Evolutionary conservation across 2,113 vertebrate species (phyloP).

Genomic region (Ifrita kowaldi): DNA sequence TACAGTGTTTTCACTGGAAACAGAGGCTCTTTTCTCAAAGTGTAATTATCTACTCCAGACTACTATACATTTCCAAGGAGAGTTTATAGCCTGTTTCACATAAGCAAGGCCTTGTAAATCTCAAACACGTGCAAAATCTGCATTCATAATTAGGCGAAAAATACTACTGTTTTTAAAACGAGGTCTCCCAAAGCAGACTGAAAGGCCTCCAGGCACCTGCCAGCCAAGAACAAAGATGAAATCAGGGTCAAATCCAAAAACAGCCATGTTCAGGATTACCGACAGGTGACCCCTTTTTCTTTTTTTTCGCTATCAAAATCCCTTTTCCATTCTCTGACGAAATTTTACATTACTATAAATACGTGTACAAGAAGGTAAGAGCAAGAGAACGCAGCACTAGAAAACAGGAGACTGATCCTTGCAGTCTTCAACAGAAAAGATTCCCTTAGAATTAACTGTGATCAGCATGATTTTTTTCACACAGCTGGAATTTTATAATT

Average conservation of each 20-base stretch:
- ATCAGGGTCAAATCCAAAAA: slow-evolving; percentile 14
- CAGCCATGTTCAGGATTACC: neutral
- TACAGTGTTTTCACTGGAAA: slow-evolving; percentile 54
- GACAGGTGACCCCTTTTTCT: neutral
- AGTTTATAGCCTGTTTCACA: slow-evolving; percentile 27
- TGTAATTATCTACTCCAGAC: slow-evolving; percentile 36
- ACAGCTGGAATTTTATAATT: neutral
- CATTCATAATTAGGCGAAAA: slow-evolving; percentile 40
- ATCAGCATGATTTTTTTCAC: neutral
- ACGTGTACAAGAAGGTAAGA: neutral
- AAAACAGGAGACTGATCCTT: neutral
- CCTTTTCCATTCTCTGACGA: neutral
- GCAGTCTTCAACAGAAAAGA: neutral
- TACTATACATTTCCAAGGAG: slow-evolving; percentile 23
- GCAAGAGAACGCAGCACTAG: neutral
- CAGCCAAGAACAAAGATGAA: slow-evolving; percentile 10
- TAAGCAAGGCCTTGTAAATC: slow-evolving; percentile 41
- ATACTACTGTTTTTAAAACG: slow-evolving; percentile 23
- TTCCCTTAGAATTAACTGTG: neutral
- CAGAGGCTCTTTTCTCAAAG: slow-evolving; percentile 55
- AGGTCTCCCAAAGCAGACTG: slow-evolving; percentile 28
- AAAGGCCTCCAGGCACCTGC: slow-evolving; percentile 54
- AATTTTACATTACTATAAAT: neutral
- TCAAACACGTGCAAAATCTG: slow-evolving; percentile 53
- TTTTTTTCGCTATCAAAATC: neutral